phyloP scores from a whole-genome alignment of 2,797 vertebrate genomes.

The Pangasius sanitwongsei region DNA sequence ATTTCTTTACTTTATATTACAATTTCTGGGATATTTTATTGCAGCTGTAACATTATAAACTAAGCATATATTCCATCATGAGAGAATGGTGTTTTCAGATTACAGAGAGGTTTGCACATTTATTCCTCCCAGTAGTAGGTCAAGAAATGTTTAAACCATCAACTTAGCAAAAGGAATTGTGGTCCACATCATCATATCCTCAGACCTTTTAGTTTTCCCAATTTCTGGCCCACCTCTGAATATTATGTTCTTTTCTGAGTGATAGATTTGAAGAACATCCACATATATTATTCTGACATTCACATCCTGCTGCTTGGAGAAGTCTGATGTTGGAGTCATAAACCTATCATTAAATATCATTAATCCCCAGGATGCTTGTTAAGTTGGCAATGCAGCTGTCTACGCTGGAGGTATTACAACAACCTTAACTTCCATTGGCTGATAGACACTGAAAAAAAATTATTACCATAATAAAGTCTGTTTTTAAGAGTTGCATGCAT shows the following conservation, averaged over 20 bases:
- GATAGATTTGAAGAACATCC: conserved; percentile 67
- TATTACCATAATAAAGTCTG: conserved; percentile 77
- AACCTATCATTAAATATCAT: conserved; percentile 78
- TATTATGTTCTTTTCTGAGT: conserved; percentile 63
- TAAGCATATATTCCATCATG: conserved; percentile 13
- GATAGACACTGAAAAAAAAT: conserved; percentile 70
- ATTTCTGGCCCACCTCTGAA: conserved; percentile 56
- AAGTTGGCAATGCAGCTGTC: conserved; percentile 65
- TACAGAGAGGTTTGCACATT: conserved; percentile 33
- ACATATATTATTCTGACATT: conserved; percentile 68
- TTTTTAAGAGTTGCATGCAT: conserved; percentile 76
- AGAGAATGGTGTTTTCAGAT: conserved; percentile 21
- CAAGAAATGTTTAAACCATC: conserved; percentile 59
- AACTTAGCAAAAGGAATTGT: conserved; percentile 48
- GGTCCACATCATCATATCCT: conserved; percentile 57
- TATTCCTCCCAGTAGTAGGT: conserved; percentile 34
- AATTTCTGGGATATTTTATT: background rate
- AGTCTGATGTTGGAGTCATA: conserved; percentile 72
- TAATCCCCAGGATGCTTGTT: conserved; percentile 68
- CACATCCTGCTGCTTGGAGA: conserved; percentile 62
- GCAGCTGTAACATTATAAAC: background rate
- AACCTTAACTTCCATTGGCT: conserved; percentile 75
- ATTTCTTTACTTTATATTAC: background rate
- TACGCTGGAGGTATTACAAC: conserved; percentile 68
- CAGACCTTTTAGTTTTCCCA: conserved; percentile 47